Percentiles rank a stretch among this genome's conserved stretches.
These are phyloP conservation scores for Oceanodroma leucorhoa DNA, from an alignment of 2,797 vertebrate species.

Conservation along the genomic window DNA sequence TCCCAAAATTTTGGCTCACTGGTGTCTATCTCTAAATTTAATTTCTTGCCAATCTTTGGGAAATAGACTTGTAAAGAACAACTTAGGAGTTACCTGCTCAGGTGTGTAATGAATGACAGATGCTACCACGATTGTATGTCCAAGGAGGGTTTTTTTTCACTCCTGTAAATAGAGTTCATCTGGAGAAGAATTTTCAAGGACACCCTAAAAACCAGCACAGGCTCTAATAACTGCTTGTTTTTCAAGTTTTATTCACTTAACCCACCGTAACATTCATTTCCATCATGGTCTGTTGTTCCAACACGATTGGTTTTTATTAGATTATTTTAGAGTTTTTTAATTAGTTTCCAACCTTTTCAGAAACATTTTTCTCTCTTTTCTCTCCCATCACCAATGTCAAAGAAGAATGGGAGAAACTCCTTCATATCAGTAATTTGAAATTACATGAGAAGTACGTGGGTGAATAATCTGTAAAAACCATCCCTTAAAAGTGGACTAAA, in stretches of 20 bases:
- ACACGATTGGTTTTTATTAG: fast-evolving
- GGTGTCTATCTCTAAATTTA: not conserved
- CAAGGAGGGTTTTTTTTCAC: not conserved
- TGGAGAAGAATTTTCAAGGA: not conserved
- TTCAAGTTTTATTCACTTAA: not conserved
- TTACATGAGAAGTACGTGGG: not conserved
- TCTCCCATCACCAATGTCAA: not conserved
- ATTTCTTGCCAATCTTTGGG: not conserved
- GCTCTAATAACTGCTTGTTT: not conserved
- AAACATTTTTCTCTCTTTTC: not conserved
- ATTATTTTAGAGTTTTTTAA: not conserved
- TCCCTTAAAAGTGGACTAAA: not conserved
- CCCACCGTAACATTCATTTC: not conserved
- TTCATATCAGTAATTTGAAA: not conserved
- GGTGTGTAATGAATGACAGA: not conserved
- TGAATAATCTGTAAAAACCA: not conserved
- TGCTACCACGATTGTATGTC: not conserved
- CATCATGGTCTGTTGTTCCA: not conserved
- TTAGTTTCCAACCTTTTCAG: not conserved
- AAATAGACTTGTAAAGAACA: not conserved
- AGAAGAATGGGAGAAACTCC: not conserved
- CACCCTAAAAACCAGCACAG: not conserved
- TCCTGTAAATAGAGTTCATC: not conserved
- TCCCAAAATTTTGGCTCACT: not conserved
- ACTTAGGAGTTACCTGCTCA: not conserved